Conservation (phyloP, 1,140 invertebrate genomes). For the Globodera ellingtonae region DNA sequence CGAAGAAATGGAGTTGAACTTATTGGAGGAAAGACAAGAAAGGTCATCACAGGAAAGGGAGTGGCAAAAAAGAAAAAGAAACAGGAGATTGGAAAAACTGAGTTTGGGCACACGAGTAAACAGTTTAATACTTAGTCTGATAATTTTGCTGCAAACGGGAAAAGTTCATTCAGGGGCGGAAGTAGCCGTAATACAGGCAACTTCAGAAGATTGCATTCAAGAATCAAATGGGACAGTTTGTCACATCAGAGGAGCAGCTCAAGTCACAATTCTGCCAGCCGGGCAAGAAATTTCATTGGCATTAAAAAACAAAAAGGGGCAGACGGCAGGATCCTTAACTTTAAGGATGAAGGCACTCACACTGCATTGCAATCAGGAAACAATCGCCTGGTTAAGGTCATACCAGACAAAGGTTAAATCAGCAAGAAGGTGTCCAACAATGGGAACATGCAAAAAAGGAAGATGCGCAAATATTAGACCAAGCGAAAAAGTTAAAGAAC, state of each 20-base stretch:
- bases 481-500: neutral
- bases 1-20: neutral
- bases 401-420: neutral
- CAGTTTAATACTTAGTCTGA: neutral
- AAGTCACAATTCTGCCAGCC: neutral
- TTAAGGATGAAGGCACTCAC: neutral
- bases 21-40: neutral
- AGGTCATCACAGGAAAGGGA: neutral
- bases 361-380: neutral
- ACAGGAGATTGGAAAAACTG: neutral
- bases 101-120: neutral
- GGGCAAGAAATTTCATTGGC: neutral
- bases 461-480: neutral
- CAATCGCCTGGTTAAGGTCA: neutral
- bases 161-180: neutral
- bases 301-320: neutral
- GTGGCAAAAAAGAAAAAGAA: neutral
- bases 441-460: neutral
- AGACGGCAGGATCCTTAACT: neutral
- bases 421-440: neutral
- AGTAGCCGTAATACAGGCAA: neutral
- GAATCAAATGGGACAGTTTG: neutral
- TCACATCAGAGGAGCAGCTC: neutral
- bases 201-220: neutral
- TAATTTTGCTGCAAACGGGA: neutral